Percentiles rank a stretch among this genome's conserved stretches.
Conservation (phyloP, 2,797 vertebrate genomes). For the Sphenodon punctatus region DNA sequence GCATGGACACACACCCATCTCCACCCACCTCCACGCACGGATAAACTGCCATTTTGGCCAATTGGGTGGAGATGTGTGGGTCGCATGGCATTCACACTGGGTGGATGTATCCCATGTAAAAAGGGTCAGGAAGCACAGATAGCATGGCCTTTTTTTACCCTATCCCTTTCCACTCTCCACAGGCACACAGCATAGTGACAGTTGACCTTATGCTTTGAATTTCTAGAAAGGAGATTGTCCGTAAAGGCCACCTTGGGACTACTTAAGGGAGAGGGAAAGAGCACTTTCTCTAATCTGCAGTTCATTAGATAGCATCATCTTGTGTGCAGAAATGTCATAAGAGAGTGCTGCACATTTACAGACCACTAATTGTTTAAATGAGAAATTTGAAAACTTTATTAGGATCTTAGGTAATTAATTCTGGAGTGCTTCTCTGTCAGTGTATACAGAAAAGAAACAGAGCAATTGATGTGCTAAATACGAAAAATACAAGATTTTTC, state of each 20-base stretch:
- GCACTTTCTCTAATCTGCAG: conserved; percentile 44
- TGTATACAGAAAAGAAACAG: neutral
- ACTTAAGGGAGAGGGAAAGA: neutral
- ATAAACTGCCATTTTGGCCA: too few relatives aligned
- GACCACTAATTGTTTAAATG: conserved; percentile 23
- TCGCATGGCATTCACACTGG: too few relatives aligned
- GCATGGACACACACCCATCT: too few relatives aligned
- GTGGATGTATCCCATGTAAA: too few relatives aligned
- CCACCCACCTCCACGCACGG: too few relatives aligned
- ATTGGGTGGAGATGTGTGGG: too few relatives aligned
- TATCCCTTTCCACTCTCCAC: neutral
- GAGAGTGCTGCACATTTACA: conserved; percentile 33
- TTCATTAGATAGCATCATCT: conserved; percentile 56
- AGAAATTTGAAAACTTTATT: conserved; percentile 35
- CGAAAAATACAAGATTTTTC: too few relatives aligned
- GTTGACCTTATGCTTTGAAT: conserved; percentile 32
- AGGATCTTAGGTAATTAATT: conserved; percentile 16
- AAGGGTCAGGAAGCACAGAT: neutral
- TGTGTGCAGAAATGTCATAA: conserved; percentile 25
- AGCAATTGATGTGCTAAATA: too few relatives aligned
- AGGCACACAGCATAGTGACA: neutral
- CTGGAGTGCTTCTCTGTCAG: neutral
- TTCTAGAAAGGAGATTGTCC: conserved; percentile 27
- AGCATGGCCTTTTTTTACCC: neutral
- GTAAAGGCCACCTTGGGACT: conserved; percentile 25